Conservation (phyloP, 2,888 invertebrate species). For the Philereme transversata region DNA sequence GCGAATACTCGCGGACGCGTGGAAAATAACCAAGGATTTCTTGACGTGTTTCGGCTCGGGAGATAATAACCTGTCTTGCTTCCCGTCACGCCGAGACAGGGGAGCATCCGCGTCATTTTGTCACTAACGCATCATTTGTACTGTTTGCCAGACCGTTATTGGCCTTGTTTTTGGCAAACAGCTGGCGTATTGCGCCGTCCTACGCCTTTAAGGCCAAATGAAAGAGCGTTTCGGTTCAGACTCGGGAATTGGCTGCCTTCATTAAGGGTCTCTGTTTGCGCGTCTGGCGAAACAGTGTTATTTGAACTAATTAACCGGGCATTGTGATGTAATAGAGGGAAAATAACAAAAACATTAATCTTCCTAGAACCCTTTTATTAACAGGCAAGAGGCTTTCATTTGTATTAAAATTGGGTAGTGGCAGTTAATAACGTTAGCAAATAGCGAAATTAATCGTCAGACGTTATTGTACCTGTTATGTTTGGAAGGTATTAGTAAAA, state of each 20-base stretch:
- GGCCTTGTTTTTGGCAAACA: conserved; percentile 80
- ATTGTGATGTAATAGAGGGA: conserved; percentile 70
- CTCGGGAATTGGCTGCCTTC: conserved; percentile 75
- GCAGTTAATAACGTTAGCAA: conserved; percentile 35
- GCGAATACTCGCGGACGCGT: conserved; percentile 81
- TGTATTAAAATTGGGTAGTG: conserved; percentile 43
- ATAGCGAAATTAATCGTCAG: conserved; percentile 26
- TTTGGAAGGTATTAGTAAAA: conserved; percentile 29
- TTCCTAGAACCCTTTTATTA: conserved; percentile 50
- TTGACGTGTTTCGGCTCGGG: conserved; percentile 71
- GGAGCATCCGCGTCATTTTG: conserved; percentile 66
- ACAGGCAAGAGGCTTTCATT: conserved; percentile 46
- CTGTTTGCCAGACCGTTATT: conserved; percentile 80
- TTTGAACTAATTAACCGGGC: conserved; percentile 79
- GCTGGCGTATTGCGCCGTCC: conserved; percentile 68
- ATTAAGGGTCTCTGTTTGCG: conserved; percentile 79
- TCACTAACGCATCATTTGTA: conserved; percentile 81
- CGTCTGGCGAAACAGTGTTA: conserved; percentile 79
- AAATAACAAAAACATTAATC: conserved; percentile 68
- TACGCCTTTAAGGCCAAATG: conserved; percentile 69
- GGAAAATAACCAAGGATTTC: conserved; percentile 77
- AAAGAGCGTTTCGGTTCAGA: conserved; percentile 72
- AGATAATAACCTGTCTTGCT: conserved; percentile 83
- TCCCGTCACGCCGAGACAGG: conserved; percentile 63
- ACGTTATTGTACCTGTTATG: conserved; percentile 39